Evolutionary conservation across 2,888 invertebrate species (phyloP).

Genomic region (Magallana nippona): DNA sequence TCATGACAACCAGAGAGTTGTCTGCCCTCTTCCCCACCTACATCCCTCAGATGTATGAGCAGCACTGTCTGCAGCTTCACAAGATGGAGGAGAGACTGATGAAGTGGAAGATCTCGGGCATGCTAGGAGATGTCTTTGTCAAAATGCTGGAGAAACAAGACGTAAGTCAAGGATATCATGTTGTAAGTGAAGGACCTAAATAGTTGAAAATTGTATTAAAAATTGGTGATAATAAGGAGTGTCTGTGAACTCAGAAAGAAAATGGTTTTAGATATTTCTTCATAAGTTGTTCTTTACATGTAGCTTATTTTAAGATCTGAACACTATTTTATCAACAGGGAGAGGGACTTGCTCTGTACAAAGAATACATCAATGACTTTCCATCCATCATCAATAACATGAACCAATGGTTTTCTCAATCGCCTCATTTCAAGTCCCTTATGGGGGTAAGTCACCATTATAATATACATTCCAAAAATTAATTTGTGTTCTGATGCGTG

Average conservation of each 20-base stretch:
- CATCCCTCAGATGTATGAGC: slow-evolving; percentile 79
- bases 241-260: too few species aligned
- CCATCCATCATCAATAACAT: slow-evolving; percentile 80
- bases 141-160: slow-evolving; percentile 73
- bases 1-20: slow-evolving; percentile 64
- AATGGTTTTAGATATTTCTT: too few species aligned
- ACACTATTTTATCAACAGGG: slow-evolving; percentile 60
- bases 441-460: slow-evolving; percentile 73
- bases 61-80: slow-evolving; percentile 79
- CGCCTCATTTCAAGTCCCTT: slow-evolving; percentile 78
- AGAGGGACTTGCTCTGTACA: slow-evolving; percentile 79
- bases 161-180: slow-evolving; percentile 52
- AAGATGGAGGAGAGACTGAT: slow-evolving; percentile 79
- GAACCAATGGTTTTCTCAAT: slow-evolving; percentile 78
- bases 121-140: slow-evolving; percentile 80
- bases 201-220: too few species aligned
- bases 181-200: too few species aligned
- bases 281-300: too few species aligned
- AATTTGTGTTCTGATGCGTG: background rate
- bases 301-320: too few species aligned
- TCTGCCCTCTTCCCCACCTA: slow-evolving; percentile 80
- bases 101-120: slow-evolving; percentile 78
- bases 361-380: slow-evolving; percentile 80
- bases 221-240: too few species aligned
- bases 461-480: too few species aligned